Evolutionary conservation across 2,797 vertebrate genomes (phyloP), one percentile per base, ranked within the genome.

Genomic region (Podargus strigoides): DNA sequence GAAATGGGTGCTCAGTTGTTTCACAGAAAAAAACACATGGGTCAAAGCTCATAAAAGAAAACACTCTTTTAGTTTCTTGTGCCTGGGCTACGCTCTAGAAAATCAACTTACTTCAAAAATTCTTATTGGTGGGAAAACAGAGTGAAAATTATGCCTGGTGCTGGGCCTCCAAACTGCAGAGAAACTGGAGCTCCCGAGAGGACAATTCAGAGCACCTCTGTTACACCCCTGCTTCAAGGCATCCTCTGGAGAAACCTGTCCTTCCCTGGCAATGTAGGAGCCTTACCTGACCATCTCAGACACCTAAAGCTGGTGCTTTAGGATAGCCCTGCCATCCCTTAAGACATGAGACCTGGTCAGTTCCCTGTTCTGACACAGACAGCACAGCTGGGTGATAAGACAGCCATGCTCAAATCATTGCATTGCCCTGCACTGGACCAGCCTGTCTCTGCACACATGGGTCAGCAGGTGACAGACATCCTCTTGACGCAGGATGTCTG

Each of bases 391-490:
- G 16, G 10, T n/a, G 39, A n/a, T 34, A 20, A 41, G 30, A 27
- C 53, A 44, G 56, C 13, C 34, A 9, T 0, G 0, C 5, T 69
- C 46, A 53, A n/a, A 36, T 30, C 12, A 41, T 10, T 16, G 30
- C 42, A 8, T 3, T 66, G 39, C 36, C 47, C 47, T 47, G n/a
- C 56, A 16, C 41, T 9, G 30, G 15, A 9, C 19, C 55, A 73
- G 39, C 7, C 55, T 23, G 13, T 16, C 69, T 42, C 50, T 44
- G 41, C 39, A 53, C 13, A 1, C 1, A 6, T 39, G 42, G 11
- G 21, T 30, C 53, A 49, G 62, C 50, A 55, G 68, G 49, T 6
- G 9, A 68, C 12, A 3, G 18, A n/a, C n/a, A n/a, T 83, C 26
- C 15, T 50, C 21, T 69, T 59, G 10, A 56, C 8, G 32, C 6